Evolutionary conservation across 1,140 invertebrate genomes (phyloP), one percentile per base, ranked within the genome.

Genomic region (Nebria ingens): DNA sequence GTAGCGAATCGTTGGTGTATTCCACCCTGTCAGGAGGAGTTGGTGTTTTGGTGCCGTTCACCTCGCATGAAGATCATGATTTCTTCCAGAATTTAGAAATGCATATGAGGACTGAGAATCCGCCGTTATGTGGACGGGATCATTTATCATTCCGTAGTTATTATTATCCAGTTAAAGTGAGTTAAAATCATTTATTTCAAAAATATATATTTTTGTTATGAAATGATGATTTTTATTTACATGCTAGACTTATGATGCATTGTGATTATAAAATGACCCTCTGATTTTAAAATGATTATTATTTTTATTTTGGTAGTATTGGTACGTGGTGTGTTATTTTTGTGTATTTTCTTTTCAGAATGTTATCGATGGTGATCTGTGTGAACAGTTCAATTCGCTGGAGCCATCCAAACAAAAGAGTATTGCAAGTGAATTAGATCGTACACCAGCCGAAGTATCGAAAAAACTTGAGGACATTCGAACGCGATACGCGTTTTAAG

Each of bases 21-120:
- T 91, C 94, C 0, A 99, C 97, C 0, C 66, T 99, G 0, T 95
- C 91, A 59, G 97, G 97, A 11, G 85, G 91, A 3, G 87, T 99
- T 1, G 97, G 97, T 1, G 94, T 97, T 29, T 76, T 99, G 2
- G 90, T 99, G 11, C 95, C 97, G 0, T 99, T 99, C 64, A 96
- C 94, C 0, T 97, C 94, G 21, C 87, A 96, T 65, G 97, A 99
- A 77, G 96, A 99, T 71, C 93, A 96, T 63, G 96, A 99, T 68
- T 98, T 99, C 67, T 99, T 99, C 75, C 96, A 98, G 71, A 93
- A 98, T 76, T 73, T 99, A 52, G 97, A 99, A 71, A 99, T 99
- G 97, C 95, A 99, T 70, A 96, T 99, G 93, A 76, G 97, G 40
- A 92, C 91, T 51, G 96, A 99, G 72, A 91, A 98, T 73, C 82